Evolutionary conservation across 1,140 invertebrate species (phyloP).

Genomic region (Magallana ariakensis): DNA sequence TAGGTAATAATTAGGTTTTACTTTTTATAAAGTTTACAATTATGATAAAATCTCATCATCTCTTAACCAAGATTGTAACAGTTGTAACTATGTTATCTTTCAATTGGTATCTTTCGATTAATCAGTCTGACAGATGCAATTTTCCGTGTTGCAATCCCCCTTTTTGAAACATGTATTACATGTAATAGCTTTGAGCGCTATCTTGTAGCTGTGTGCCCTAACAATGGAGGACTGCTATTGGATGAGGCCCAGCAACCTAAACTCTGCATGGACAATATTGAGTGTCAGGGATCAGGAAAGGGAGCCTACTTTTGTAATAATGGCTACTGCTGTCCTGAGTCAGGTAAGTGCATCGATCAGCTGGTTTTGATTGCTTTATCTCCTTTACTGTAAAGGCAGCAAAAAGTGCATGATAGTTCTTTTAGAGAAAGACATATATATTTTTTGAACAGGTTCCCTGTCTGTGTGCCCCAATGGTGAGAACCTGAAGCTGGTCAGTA

Average conservation of each 20-base stretch:
- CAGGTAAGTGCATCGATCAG: not conserved
- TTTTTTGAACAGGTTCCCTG: not conserved
- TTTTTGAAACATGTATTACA: no score
- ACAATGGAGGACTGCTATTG: constrained; percentile 23
- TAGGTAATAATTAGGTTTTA: no score
- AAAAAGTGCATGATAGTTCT: not conserved
- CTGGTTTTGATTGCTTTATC: no score
- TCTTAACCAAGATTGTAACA: no score
- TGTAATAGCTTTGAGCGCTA: not conserved
- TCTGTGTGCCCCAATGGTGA: constrained; percentile 28
- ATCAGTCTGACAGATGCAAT: not conserved
- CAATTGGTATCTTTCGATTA: no score
- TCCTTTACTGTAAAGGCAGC: no score
- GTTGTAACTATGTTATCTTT: no score
- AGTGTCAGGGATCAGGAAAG: constrained; percentile 38
- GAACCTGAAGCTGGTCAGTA: not conserved
- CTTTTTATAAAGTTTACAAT: no score
- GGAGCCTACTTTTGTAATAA: constrained; percentile 23
- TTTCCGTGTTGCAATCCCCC: not conserved
- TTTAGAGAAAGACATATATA: not conserved
- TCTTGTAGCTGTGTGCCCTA: constrained; percentile 28
- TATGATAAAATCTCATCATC: no score
- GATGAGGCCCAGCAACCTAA: constrained; percentile 8
- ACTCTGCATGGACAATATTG: constrained; percentile 34
- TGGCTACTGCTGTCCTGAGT: constrained; percentile 39